Evolutionary conservation across 2,888 invertebrate species (phyloP).

Genomic region (Apeira syringaria): DNA sequence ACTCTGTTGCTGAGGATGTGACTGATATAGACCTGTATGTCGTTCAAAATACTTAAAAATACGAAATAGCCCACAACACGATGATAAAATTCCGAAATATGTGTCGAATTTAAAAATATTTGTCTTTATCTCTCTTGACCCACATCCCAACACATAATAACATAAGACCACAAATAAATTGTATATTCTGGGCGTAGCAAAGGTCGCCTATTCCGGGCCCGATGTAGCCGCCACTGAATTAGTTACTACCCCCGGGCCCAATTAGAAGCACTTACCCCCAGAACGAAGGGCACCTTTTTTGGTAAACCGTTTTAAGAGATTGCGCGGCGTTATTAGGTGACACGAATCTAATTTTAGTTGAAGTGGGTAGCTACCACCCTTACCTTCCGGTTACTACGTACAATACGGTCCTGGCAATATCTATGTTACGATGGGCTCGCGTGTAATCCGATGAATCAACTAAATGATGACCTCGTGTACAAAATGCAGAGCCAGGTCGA

Average conservation of each 20-base stretch:
- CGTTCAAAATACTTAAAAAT: no score
- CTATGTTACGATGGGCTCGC: no score
- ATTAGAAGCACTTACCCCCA: constrained; percentile 7
- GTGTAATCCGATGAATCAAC: no score
- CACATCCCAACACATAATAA: not conserved
- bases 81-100: no score
- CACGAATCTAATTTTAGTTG: not conserved
- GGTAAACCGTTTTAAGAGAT: not conserved
- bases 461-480: no score
- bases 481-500: no score
- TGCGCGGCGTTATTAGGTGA: not conserved
- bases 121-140: not conserved
- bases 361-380: not conserved
- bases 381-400: no score
- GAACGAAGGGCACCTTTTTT: not conserved
- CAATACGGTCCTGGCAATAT: no score
- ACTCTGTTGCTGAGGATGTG: no score
- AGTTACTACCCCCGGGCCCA: constrained; percentile 4
- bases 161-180: constrained; percentile 3
- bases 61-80: no score
- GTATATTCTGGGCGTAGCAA: constrained; percentile 6
- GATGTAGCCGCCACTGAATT: constrained; percentile 8
- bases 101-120: no score
- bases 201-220: constrained; percentile 6
- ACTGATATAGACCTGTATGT: no score